These are phyloP conservation scores for Ennomos quercinarius DNA, from an alignment of 2,888 invertebrate species.

Conservation along the genomic window DNA sequence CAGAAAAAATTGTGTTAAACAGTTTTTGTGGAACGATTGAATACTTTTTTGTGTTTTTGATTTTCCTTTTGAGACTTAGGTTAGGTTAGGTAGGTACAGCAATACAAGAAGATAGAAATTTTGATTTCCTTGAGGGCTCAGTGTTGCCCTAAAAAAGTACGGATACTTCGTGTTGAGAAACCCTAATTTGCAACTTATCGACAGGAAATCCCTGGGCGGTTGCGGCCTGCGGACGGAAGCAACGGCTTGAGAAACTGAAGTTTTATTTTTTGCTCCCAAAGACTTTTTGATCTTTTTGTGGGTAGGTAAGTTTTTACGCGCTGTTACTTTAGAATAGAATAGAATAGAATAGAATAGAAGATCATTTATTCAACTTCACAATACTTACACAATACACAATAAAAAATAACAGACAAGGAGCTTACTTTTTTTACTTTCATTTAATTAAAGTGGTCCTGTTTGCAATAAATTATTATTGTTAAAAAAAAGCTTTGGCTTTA, in stretches of 20 bases:
- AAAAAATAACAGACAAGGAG: no score
- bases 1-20: no score
- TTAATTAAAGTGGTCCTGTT: no score
- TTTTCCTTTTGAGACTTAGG: not conserved
- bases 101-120: not conserved
- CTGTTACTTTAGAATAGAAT: no score
- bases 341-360: no score
- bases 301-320: no score
- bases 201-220: conserved; percentile 21
- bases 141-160: conserved; percentile 4
- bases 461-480: no score
- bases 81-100: no score
- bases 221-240: conserved; percentile 7
- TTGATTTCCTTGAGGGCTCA: not conserved
- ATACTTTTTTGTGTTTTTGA: conserved; percentile 3
- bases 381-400: no score
- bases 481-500: no score
- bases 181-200: conserved; percentile 25
- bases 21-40: conserved; percentile 1
- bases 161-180: conserved; percentile 5
- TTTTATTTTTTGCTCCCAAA: conserved; percentile 11
- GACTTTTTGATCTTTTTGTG: not conserved
- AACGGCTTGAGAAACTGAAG: conserved; percentile 7
- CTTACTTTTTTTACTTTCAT: no score
- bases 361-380: no score